Evolutionary conservation across 2,888 invertebrate species (phyloP).

Genomic region (Anthoptus insignis): DNA sequence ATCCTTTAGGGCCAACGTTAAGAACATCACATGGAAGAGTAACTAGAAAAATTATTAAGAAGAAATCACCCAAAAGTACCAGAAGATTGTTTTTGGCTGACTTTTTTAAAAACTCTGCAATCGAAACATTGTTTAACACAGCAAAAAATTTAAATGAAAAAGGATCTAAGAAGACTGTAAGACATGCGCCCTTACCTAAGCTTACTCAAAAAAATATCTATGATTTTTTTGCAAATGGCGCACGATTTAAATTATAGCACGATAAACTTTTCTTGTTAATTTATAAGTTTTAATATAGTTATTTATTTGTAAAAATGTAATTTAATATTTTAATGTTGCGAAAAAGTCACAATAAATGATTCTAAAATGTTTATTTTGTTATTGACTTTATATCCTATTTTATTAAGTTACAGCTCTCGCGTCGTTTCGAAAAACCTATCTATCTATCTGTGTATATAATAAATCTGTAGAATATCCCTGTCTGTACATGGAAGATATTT

Average conservation of each 20-base stretch:
- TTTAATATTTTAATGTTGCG: neutral
- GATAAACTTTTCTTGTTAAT: neutral
- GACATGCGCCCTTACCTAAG: neutral
- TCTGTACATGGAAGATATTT: too few species aligned
- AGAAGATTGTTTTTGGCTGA: constrained; percentile 12
- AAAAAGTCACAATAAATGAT: neutral
- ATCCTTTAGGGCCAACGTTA: neutral
- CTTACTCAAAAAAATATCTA: constrained; percentile 1
- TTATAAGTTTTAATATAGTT: neutral
- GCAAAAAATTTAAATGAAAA: neutral
- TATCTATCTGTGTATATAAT: too few species aligned
- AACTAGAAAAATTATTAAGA: too few species aligned
- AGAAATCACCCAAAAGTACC: neutral
- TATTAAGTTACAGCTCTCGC: too few species aligned
- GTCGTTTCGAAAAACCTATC: too few species aligned
- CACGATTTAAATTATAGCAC: constrained; percentile 18
- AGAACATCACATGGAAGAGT: neutral
- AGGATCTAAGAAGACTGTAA: constrained; percentile 5
- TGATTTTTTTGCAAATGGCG: constrained; percentile 19
- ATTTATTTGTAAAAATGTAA: constrained; percentile 1
- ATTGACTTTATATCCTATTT: too few species aligned
- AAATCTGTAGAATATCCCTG: too few species aligned
- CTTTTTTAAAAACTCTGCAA: constrained; percentile 15
- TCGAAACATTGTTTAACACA: constrained; percentile 15
- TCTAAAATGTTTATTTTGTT: neutral